These are phyloP conservation scores for Agonopterix heracliana DNA, from an alignment of 2,888 invertebrate genomes.

Conservation along the genomic window DNA sequence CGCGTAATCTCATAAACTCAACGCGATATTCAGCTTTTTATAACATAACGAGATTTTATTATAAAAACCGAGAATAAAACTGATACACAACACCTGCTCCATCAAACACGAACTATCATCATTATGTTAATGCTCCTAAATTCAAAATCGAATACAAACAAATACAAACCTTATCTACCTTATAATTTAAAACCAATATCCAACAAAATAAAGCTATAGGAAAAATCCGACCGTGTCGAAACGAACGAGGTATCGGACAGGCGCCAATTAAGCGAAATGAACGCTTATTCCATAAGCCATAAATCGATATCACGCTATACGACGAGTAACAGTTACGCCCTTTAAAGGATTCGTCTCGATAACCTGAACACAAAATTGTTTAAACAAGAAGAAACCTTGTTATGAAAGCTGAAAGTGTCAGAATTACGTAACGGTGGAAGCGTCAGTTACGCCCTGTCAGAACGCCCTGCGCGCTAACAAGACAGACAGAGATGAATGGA, in stretches of 20 bases:
- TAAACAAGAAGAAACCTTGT: constrained; percentile 69
- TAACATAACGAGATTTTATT: constrained; percentile 68
- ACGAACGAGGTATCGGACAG: constrained; percentile 55
- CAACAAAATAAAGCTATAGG: constrained; percentile 34
- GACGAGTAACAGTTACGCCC: constrained; percentile 60
- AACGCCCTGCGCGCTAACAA: constrained; percentile 68
- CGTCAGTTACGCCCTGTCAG: constrained; percentile 70
- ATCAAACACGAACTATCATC: constrained; percentile 66
- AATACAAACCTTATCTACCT: constrained; percentile 39
- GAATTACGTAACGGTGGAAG: constrained; percentile 69
- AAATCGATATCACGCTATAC: constrained; percentile 68
- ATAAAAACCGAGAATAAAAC: constrained; percentile 71
- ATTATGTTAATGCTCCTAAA: constrained; percentile 69
- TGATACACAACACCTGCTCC: constrained; percentile 71
- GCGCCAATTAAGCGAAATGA: constrained; percentile 69
- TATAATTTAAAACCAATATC: constrained; percentile 42
- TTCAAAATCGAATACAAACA: constrained; percentile 29
- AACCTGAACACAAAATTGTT: constrained; percentile 43
- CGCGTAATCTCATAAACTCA: constrained; percentile 55
- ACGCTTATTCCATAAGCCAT: constrained; percentile 64
- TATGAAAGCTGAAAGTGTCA: constrained; percentile 70
- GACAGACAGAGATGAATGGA: constrained; percentile 59
- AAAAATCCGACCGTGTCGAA: constrained; percentile 54
- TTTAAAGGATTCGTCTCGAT: constrained; percentile 56
- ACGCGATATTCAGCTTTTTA: constrained; percentile 45